Conservation (phyloP, 2,113 vertebrate species). For the Morphnarchus princeps region DNA sequence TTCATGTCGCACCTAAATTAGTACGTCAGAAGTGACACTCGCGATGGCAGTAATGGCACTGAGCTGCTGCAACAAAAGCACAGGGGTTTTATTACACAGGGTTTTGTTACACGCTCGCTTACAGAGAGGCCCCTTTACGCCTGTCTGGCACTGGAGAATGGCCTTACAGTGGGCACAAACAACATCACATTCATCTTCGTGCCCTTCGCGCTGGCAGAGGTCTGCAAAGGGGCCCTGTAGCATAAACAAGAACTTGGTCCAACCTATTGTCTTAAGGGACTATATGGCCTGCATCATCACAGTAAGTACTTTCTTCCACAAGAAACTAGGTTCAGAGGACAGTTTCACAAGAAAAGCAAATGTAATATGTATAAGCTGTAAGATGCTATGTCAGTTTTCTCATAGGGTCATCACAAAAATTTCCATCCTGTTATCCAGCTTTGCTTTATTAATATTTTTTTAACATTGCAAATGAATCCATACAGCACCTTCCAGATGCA, state of each 20-base stretch:
- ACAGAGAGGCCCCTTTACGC: conserved; percentile 24
- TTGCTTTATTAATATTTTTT: neutral
- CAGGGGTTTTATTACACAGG: neutral
- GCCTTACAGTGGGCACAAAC: neutral
- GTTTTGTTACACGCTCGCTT: neutral
- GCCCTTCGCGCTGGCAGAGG: neutral
- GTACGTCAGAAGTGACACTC: neutral
- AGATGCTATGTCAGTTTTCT: neutral
- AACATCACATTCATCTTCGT: neutral
- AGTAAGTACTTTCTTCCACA: neutral
- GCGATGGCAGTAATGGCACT: neutral
- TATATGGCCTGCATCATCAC: neutral
- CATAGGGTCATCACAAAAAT: neutral
- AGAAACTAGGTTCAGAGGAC: neutral
- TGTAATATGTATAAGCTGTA: neutral
- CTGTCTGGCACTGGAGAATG: conserved; percentile 1
- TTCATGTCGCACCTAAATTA: neutral
- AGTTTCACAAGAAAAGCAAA: neutral
- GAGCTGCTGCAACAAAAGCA: conserved; percentile 1
- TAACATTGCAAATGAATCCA: neutral
- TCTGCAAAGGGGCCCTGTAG: neutral
- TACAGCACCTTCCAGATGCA: neutral
- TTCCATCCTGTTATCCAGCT: neutral
- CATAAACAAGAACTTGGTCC: neutral
- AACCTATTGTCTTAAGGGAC: neutral